A percentile compares a stretch with the other conserved stretches of the same genome.
Evolutionary conservation across 53 echinoderm and acorn worm species (phyloP).

Genomic region (Stichopus horrens): DNA sequence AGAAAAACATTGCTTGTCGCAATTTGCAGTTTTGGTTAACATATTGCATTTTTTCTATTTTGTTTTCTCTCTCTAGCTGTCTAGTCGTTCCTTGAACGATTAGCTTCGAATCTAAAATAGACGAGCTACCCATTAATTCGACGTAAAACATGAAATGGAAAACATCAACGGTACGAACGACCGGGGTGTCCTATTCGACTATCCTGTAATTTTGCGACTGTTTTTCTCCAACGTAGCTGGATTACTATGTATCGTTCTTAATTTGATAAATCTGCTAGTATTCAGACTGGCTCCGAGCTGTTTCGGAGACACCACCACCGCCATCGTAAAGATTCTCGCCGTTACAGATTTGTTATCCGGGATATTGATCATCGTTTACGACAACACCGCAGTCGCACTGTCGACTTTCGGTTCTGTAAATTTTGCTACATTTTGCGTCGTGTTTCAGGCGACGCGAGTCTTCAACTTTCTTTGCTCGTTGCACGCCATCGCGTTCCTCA

Average conservation of each 20-base stretch:
- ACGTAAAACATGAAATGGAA: too few relatives aligned
- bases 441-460: not conserved
- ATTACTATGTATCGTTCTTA: not conserved
- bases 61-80: too few relatives aligned
- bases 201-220: not conserved
- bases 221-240: not conserved
- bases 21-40: too few relatives aligned
- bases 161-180: too few relatives aligned
- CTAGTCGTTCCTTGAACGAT: too few relatives aligned
- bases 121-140: too few relatives aligned
- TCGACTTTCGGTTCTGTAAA: not conserved
- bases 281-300: not conserved
- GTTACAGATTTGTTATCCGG: not conserved
- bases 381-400: not conserved
- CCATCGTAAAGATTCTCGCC: slow-evolving; percentile 6
- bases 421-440: not conserved
- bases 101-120: too few relatives aligned
- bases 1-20: too few relatives aligned
- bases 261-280: slow-evolving; percentile 22
- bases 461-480: slow-evolving; percentile 10
- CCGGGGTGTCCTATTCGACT: not conserved
- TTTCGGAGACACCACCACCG: slow-evolving; percentile 24
- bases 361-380: not conserved
- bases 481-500: not conserved
- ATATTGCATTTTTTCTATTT: too few relatives aligned